Evolutionary conservation across 2,888 invertebrate genomes (phyloP), one percentile per base, ranked within the genome.

Genomic region (Ametastegia equiseti): DNA sequence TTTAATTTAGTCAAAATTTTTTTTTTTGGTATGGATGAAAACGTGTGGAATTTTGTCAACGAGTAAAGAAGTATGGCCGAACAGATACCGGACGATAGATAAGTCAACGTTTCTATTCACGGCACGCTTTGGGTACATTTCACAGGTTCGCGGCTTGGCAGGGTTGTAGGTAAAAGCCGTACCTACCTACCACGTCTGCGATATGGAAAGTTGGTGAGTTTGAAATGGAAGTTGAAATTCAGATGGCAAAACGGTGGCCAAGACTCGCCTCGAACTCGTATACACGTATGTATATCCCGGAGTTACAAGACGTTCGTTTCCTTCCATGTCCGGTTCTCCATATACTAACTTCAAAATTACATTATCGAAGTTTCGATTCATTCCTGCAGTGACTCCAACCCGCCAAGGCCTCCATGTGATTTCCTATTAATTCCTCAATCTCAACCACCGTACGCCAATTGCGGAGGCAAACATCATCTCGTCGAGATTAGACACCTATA

Each of bases 141-240:
- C 75, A 75, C 75, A 54, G 47, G 19, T 54, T 50, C 75, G 15
- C 75, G 36, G 50, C n/a, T 75, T 75, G 54, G 75, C 54, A 54
- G 27, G 23, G 45, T 30, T 19, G 42, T 45, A 13, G 69, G 13
- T 45, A 33, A n/a, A n/a, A n/a, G n/a, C n/a, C n/a, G n/a, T n/a
- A n/a, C n/a, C n/a, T n/a, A n/a, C n/a, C 54, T 13, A 36, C 50
- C 50, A 33, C 73, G 33, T 75, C 36, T 36, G 36, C 75, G 54
- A 75, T 75, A 75, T 75, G 54, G 75, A 19, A 33, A 69, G 23
- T 50, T 75, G 19, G 75, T 54, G 30, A 54, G 50, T 75, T 75
- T 33, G 9, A 54, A 75, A 75, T 75, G 75, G 54, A 75, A 75
- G 75, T 75, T 75, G 75, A 75, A 75, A 75, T 75, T 75, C 75